Evolutionary conservation across 2,113 vertebrate genomes (phyloP), one percentile per base, ranked within the genome.

Genomic region (Paratilapia polleni): DNA sequence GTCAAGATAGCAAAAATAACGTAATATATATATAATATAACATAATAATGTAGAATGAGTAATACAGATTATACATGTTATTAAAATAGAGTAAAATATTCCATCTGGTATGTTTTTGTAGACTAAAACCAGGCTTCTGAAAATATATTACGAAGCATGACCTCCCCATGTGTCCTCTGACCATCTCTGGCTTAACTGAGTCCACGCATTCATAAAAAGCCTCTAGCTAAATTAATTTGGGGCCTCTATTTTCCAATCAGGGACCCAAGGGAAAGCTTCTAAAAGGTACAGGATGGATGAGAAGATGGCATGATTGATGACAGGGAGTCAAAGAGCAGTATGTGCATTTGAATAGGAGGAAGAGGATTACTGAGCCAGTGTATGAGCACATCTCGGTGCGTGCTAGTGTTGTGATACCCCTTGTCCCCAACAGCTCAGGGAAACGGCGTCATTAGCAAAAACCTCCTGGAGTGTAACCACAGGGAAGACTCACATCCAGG

Each of bases 161-260:
- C 79, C 84, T 78, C n/a, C 47, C 34, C 17, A 6, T 41, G 26
- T 54, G 59, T 77, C 78, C 49, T 77, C 76, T 87, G 83, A 79
- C 78, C 77, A 58, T 73, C 17, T 64, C 36, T 77, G 74, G 57
- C 61, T 59, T 15, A 58, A 75, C 52, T 28, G 38, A 80, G 47
- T 78, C 81, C 47, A 63, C 63, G 47, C 77, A 64, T 88, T 89
- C 66, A 88, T 84, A 85, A 87, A 87, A 89, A 70, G 57, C 84
- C 61, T 61, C 31, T 43, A n/a, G 75, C 61, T 84, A 90, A 92
- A 90, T 91, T 81, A 80, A 91, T 93, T 84, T 89, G 9, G 22
- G 63, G 58, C 62, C 75, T 36, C 78, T 79, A 5, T 87, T 88
- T 93, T 86, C 68, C 84, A 85, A 90, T 90, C 77, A 63, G 60